Evolutionary conservation across 2,113 vertebrate species (phyloP).

Genomic region (Protomyctophum bolini): DNA sequence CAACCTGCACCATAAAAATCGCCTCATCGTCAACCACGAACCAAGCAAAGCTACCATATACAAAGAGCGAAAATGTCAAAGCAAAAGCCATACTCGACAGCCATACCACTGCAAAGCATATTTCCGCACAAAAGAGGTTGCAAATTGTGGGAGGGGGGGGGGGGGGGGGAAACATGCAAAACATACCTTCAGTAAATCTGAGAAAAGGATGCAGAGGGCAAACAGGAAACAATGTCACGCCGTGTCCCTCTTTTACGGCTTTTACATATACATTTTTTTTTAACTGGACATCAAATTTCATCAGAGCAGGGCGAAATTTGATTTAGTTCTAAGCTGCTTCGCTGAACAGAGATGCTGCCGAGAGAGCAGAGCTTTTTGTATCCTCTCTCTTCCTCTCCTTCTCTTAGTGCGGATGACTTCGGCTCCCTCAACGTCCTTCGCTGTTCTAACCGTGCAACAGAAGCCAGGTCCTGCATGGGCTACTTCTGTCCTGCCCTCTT

Average conservation of each 20-base stretch:
- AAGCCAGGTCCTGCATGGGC: constrained; percentile 67
- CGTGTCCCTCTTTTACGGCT: constrained; percentile 59
- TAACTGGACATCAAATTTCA: constrained; percentile 57
- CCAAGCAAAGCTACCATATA: constrained; percentile 36
- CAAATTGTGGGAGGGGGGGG: constrained; percentile 43
- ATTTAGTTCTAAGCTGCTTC: constrained; percentile 60
- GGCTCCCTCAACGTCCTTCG: constrained; percentile 70
- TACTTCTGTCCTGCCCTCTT: constrained; percentile 68
- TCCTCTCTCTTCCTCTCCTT: constrained; percentile 72
- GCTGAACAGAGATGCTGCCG: constrained; percentile 68
- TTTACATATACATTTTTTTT: constrained; percentile 21
- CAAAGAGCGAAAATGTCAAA: constrained; percentile 63
- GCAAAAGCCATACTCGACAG: constrained; percentile 55
- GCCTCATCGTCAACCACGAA: constrained; percentile 55
- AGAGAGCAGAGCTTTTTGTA: constrained; percentile 71
- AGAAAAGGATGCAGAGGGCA: constrained; percentile 64
- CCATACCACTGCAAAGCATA: constrained; percentile 47
- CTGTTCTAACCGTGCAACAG: constrained; percentile 73
- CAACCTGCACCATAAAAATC: constrained; percentile 47
- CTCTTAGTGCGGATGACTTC: constrained; percentile 66
- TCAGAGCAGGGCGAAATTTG: constrained; percentile 65
- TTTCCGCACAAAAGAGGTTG: constrained; percentile 73
- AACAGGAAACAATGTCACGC: constrained; percentile 62
- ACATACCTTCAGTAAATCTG: constrained; percentile 79
- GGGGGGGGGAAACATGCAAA: constrained; percentile 73